Evolutionary conservation across 2,797 vertebrate genomes (phyloP).

Genomic region (Spinibarbus caldwelli): DNA sequence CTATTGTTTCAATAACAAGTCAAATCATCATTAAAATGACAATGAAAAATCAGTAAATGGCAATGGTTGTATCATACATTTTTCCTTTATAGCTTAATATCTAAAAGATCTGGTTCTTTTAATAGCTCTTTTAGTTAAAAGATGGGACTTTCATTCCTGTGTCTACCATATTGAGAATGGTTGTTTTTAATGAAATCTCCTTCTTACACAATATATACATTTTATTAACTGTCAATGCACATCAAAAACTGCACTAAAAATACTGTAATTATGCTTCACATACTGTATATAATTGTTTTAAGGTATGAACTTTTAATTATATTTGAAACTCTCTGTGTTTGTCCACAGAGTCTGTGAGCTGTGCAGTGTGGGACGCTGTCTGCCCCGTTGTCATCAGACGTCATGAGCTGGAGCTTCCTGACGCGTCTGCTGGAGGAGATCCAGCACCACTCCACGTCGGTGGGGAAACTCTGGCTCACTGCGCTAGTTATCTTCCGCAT

Average conservation of each 20-base stretch:
- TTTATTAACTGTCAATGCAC: background rate
- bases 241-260: background rate
- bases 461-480: conserved; percentile 99
- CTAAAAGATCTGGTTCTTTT: background rate
- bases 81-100: background rate
- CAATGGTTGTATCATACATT: background rate
- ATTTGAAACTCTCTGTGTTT: conserved; percentile 11
- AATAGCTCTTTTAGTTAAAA: background rate
- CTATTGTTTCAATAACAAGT: background rate
- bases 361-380: conserved; percentile 82
- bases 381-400: conserved; percentile 83
- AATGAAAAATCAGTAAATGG: background rate
- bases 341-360: conserved; percentile 82
- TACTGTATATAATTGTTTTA: background rate
- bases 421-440: conserved; percentile 98
- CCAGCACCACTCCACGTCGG: conserved; percentile 99
- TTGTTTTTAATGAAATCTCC: background rate
- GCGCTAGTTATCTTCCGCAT: conserved; percentile 97
- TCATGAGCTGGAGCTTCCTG: conserved; percentile 99
- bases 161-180: background rate
- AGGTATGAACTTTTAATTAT: background rate
- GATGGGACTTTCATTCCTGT: background rate
- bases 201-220: background rate
- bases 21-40: background rate
- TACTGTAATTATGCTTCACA: background rate